Evolutionary conservation across 1,140 invertebrate species (phyloP).

Genomic region (Brachionus angularis): DNA sequence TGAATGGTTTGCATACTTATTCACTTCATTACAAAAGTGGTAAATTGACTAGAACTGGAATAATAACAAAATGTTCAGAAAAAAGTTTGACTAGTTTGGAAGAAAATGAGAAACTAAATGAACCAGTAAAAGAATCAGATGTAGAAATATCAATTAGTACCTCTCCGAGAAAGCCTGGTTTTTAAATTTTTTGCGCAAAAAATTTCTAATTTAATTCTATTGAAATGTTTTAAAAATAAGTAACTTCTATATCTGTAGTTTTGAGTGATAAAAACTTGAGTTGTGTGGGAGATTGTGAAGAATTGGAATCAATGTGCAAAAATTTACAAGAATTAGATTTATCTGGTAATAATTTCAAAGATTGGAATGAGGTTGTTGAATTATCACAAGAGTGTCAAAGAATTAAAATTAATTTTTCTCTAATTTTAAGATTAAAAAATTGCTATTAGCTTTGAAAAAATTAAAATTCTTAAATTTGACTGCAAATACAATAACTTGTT

Average conservation of each 20-base stretch:
- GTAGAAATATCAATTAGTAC: slow-evolving; percentile 8
- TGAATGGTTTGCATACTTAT: slow-evolving; percentile 32
- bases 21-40: slow-evolving; percentile 21
- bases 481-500: neutral
- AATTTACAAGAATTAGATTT: slow-evolving; percentile 25
- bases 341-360: slow-evolving; percentile 5
- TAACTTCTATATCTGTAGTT: neutral
- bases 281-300: neutral
- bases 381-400: neutral
- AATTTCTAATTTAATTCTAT: neutral
- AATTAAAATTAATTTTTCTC: neutral
- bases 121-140: neutral
- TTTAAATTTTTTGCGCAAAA: no score
- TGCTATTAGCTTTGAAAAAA: slow-evolving; percentile 5
- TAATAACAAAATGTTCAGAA: neutral
- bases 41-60: neutral
- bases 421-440: neutral
- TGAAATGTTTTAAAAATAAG: neutral
- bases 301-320: slow-evolving; percentile 16
- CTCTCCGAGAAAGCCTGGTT: slow-evolving; percentile 22
- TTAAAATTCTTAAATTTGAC: slow-evolving; percentile 8
- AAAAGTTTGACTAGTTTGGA: no score
- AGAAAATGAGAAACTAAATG: neutral
- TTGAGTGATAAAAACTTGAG: slow-evolving; percentile 2
- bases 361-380: slow-evolving; percentile 10